Evolutionary conservation across 2,113 vertebrate genomes (phyloP), one percentile per base, ranked within the genome.

Genomic region (Sterna hirundo): DNA sequence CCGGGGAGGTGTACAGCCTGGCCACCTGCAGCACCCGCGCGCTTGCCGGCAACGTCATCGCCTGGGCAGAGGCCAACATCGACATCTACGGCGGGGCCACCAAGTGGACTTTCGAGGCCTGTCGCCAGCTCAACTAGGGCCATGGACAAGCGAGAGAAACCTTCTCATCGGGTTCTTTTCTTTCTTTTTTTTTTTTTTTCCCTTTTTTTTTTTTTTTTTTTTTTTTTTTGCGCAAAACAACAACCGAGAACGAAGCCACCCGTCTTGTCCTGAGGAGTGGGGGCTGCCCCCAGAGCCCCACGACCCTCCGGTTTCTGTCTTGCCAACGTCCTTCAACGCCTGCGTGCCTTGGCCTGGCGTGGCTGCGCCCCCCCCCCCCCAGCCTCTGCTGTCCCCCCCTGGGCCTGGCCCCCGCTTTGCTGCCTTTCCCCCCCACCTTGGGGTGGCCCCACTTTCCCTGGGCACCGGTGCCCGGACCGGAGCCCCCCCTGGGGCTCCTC

Each of bases 21-120:
- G 99, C 99, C 15, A 99, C 99, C 72, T 99, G 99, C 98, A 99
- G 98, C 97, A 98, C 98, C 98, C 99, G 98, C 97, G 99, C 99
- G 0, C 98, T 98, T 2, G 86, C 98, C 0, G 99, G 99, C 66
- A 99, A 99, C 17, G 99, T 99, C 90, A 99, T 99, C 94, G 98
- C 99, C 80, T 99, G 99, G 99, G 98, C 98, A 1, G 99, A 99
- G 97, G 96, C 96, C 97, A 99, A 98, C 98, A 99, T 99, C 9
- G 99, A 99, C 89, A 98, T 99, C 96, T 99, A 99, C 15, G 99
- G 99, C 0, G 99, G 99, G 30, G 99, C 99, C 46, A 99, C 99
- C 97, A 99, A 99, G 97, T 99, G 99, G 99, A 99, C 99, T 96
- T 99, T 99, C 32, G 99, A 99, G 97, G 99, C 99, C 71, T 99